Evolutionary conservation across 2,113 vertebrate species (phyloP), one percentile per base, ranked within the genome.

Genomic region (Phycodurus eques): DNA sequence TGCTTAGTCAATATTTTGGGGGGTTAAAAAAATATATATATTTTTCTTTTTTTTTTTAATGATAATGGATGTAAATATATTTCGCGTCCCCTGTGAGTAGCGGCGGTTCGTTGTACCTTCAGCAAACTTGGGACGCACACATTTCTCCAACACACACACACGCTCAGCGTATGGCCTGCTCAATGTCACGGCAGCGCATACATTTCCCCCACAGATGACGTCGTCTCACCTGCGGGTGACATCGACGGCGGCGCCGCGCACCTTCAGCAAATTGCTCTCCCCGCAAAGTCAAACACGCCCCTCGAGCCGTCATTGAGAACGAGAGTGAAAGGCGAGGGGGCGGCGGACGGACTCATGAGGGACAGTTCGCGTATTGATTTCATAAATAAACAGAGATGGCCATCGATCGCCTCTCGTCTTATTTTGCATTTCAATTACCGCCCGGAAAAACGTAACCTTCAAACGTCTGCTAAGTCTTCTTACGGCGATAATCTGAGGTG

Each of bases 341-440:
- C 85, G 88, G 89, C 86, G 87, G 85, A 79, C 67, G 88, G 82
- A 87, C 85, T 94, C 92, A 89, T 90, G 92, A 93, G 92, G 93
- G 94, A 92, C 92, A 93, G 93, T 94, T 92, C 92, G 92, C 91
- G 91, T 95, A 96, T 94, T 94, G 95, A 96, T 95, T 94, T 95
- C 93, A 94, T 95, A 96, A 95, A 96, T 95, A 95, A 96, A 95
- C 94, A 95, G 94, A 92, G 93, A 92, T 93, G 93, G 92, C 92
- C 93, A 92, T 95, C 93, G 88, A 96, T 95, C 94, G 2, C 5
- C 94, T 93, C 94, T 93, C 94, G 94, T 94, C 95, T 94, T 94
- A 95, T 94, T 96, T 94, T 95, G 93, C 94, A 96, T 95, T 96
- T 95, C 94, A 95, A 94, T 96, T 93, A 94, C 93, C 93, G 92